Base-by-base conservation (phyloP, 2,888 invertebrate genomes). In the Bedellia somnulentella region DNA sequence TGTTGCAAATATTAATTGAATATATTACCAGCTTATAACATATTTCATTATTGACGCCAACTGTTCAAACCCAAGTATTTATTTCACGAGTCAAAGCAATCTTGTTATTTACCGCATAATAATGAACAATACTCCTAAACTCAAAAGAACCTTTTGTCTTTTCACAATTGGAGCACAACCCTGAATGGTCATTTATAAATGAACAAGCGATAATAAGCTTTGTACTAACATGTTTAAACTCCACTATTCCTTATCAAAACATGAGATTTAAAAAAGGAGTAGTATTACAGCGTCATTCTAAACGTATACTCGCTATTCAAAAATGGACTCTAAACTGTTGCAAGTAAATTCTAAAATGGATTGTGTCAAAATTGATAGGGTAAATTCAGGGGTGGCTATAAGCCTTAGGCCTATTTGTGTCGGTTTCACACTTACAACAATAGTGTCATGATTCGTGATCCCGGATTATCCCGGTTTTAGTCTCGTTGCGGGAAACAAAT, bases 401-500 rank as follows among this genome's bases (percentile, higher is more conserved):
- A 59, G 54, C 60, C 52, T 46, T 51, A 52, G 68, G 70, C 73
- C 68, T 71, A 68, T 75, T 75, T 75, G 68, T 60, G 73, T 71
- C 73, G 71, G 71, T 71, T 75, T 75, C 75, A 71, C 75, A 75
- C 75, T 73, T 73, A 68, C 71, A 73, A 75, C 75, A 75, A 75
- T 75, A 73, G 75, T 70, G 75, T 68, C 75, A 75, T 75, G 73
- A 75, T 75, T 73, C 73, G 54, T 71, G 70, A 75, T 70, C 73
- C 73, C 47, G 62, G 73, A 68, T 73, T 64, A 71, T 68, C 58
- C 58, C 47, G 54, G 57, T 52, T 60, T 60, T 57, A 60, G 61
- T n/a, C n/a, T n/a, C 51, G 64, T 62, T 68, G 73, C 62, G 68
- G 73, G 57, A 67, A 68, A 70, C 70, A 73, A 73, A 68, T 68